Evolutionary conservation across 2,888 invertebrate species (phyloP).

Genomic region (Andrena minutula): DNA sequence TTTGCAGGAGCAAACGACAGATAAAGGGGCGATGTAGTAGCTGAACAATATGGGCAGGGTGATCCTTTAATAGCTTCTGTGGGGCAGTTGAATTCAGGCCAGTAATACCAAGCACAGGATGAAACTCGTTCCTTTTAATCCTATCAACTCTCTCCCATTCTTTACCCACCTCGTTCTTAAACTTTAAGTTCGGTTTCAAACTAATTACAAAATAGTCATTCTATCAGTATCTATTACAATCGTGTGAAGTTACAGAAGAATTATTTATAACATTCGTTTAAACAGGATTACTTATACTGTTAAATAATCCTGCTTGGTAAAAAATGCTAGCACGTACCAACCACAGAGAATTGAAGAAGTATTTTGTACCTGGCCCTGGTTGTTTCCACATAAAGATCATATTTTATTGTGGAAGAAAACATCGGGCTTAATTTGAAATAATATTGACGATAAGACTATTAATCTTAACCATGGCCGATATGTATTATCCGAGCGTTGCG

Average conservation of each 20-base stretch:
- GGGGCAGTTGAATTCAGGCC: too few relatives aligned
- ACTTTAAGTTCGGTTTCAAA: too few relatives aligned
- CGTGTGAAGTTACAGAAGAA: too few relatives aligned
- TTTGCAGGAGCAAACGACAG: conserved; percentile 7
- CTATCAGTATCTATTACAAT: too few relatives aligned
- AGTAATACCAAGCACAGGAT: too few relatives aligned
- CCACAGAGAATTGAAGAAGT: not conserved
- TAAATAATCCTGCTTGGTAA: too few relatives aligned
- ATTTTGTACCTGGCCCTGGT: conserved; percentile 3
- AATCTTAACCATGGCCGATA: conserved; percentile 71
- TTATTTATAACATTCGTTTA: not conserved
- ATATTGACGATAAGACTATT: conserved; percentile 69
- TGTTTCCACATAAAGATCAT: conserved; percentile 24
- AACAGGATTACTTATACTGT: not conserved
- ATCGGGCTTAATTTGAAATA: conserved; percentile 69
- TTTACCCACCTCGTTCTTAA: too few relatives aligned
- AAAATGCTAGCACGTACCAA: not conserved
- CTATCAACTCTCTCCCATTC: too few relatives aligned
- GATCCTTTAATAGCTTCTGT: too few relatives aligned
- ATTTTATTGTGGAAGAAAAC: conserved; percentile 39
- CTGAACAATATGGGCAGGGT: too few relatives aligned
- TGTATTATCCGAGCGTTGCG: conserved; percentile 45
- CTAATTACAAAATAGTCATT: too few relatives aligned
- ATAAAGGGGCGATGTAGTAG: not conserved
- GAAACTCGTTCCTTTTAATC: too few relatives aligned